phyloP scores from a whole-genome alignment of 2,797 vertebrate species.

The Garrulus glandarius region DNA sequence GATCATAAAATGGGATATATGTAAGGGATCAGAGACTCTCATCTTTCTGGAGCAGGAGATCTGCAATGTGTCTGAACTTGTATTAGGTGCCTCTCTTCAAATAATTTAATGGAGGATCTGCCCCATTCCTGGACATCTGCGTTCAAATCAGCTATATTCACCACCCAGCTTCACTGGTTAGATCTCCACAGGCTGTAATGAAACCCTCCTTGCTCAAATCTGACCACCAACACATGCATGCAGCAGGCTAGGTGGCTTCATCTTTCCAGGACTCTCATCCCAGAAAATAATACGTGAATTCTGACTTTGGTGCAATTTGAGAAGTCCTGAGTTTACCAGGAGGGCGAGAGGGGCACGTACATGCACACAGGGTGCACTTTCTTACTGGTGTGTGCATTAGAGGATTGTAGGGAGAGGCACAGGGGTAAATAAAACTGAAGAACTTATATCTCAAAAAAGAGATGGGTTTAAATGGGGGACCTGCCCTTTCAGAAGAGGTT shows the following conservation, averaged over 20 bases:
- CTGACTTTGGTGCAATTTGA: background rate
- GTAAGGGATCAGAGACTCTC: background rate
- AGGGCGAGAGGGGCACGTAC: accelerated
- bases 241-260: background rate
- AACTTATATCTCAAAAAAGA: background rate
- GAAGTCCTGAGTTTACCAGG: background rate
- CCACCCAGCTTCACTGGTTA: background rate
- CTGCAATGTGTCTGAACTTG: background rate
- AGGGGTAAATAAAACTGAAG: background rate
- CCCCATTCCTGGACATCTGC: background rate
- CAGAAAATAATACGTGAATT: background rate
- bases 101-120: background rate
- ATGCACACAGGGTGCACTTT: accelerated
- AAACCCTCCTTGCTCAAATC: background rate
- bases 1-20: background rate
- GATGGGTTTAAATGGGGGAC: background rate
- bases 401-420: background rate
- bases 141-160: background rate
- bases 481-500: background rate
- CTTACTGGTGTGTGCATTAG: background rate
- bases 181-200: background rate
- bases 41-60: background rate
- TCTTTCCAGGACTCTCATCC: background rate
- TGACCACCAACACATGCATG: background rate
- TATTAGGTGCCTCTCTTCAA: background rate